Evolutionary conservation across 2,888 invertebrate species (phyloP).

Genomic region (Galerucella nymphaeae): DNA sequence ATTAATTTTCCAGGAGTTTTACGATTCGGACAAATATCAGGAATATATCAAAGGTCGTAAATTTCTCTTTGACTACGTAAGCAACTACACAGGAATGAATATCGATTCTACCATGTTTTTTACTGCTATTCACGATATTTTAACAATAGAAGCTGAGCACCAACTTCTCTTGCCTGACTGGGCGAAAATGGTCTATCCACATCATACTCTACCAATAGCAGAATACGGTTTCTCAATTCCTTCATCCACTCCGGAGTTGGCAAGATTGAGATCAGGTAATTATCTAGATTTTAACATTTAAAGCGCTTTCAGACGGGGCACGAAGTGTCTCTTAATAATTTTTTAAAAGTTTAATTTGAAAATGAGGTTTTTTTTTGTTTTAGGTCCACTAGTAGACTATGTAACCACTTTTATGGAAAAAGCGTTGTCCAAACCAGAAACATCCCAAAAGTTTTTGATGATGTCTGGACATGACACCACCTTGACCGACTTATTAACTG

Average conservation of each 20-base stretch:
- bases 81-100: conserved; percentile 67
- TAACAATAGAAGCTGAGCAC: conserved; percentile 73
- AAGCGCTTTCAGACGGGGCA: no score
- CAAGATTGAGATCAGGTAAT: conserved; percentile 11
- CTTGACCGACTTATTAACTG: conserved; percentile 75
- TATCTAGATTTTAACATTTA: neutral
- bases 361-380: conserved; percentile 7
- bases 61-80: neutral
- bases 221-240: neutral
- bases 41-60: conserved; percentile 67
- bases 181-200: conserved; percentile 68
- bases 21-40: conserved; percentile 70
- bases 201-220: neutral
- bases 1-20: neutral
- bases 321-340: no score
- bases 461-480: conserved; percentile 84
- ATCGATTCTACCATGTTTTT: conserved; percentile 68
- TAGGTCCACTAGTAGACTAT: conserved; percentile 45
- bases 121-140: conserved; percentile 68
- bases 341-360: no score
- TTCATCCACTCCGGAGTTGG: neutral
- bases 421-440: neutral
- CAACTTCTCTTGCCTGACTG: conserved; percentile 61
- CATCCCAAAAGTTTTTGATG: conserved; percentile 70
- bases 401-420: conserved; percentile 41